Percentiles rank a stretch among this genome's conserved stretches.
Evolutionary conservation across 2,113 vertebrate species (phyloP).

Genomic region (Neomonachus schauinslandi): DNA sequence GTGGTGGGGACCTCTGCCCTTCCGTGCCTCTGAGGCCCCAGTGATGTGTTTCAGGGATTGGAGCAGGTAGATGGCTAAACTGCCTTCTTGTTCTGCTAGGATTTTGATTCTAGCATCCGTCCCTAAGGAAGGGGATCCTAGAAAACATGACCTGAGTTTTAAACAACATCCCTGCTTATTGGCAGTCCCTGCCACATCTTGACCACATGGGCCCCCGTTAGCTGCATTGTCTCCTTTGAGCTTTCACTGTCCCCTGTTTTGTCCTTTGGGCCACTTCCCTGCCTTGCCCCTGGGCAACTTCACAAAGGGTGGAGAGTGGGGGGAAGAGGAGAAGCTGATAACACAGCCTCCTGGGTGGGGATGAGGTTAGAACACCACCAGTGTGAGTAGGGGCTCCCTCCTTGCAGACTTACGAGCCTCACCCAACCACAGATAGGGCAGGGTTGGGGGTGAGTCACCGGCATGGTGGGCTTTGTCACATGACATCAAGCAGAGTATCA

Average conservation of each 20-base stretch:
- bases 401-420: background rate
- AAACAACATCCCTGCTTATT: background rate
- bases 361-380: too few relatives aligned
- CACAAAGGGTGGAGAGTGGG: background rate
- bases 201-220: background rate
- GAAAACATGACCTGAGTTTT: background rate
- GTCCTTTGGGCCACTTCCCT: background rate
- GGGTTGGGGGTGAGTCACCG: background rate
- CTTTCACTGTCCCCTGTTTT: background rate
- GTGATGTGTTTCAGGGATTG: background rate
- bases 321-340: background rate
- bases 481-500: background rate
- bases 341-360: background rate
- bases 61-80: too few relatives aligned
- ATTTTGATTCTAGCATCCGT: background rate
- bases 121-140: background rate
- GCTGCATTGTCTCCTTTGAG: accelerated
- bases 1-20: background rate
- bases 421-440: background rate
- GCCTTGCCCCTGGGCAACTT: background rate
- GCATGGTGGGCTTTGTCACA: accelerated
- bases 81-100: background rate
- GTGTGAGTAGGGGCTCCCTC: background rate
- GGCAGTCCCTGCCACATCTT: background rate
- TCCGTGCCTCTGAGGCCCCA: background rate